phyloP scores from a whole-genome alignment of 2,797 vertebrate species.

The Hippoglossus hippoglossus region DNA sequence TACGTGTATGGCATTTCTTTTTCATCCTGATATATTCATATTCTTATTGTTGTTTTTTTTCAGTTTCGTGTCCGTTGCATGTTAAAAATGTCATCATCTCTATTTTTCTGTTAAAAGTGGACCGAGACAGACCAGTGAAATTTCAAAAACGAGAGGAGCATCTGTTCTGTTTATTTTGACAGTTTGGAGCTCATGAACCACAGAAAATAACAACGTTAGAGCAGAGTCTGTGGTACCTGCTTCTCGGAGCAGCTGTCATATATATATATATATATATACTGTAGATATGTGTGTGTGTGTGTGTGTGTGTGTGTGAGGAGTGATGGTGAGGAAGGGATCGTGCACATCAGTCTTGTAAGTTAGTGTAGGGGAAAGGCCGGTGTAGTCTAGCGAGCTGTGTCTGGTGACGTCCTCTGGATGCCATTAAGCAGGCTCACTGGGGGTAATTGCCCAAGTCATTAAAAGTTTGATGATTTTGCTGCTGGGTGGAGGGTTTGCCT shows the following conservation, averaged over 20 bases:
- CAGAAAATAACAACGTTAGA: constrained; percentile 20
- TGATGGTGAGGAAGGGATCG: constrained; percentile 31
- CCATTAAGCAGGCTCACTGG: constrained; percentile 85
- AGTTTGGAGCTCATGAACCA: constrained; percentile 31
- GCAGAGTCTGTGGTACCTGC: constrained; percentile 38
- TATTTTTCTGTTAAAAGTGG: constrained; percentile 10
- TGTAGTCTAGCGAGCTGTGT: constrained; percentile 65
- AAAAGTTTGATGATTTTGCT: constrained; percentile 88
- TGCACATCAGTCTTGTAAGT: constrained; percentile 60
- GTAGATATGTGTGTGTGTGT: constrained; percentile 24
- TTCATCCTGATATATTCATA: no score
- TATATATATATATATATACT: background rate
- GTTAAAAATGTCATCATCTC: no score
- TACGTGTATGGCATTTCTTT: no score
- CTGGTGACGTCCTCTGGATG: constrained; percentile 82
- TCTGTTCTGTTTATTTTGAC: constrained; percentile 44
- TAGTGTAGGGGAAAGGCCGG: constrained; percentile 34
- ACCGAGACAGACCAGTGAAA: constrained; percentile 34
- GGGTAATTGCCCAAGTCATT: constrained; percentile 89
- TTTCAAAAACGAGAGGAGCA: constrained; percentile 25
- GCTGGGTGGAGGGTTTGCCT: constrained; percentile 81
- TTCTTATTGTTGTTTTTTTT: no score
- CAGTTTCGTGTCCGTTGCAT: no score
- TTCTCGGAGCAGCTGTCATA: constrained; percentile 24
- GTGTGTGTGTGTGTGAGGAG: background rate